A percentile compares a stretch with the other conserved stretches of the same genome.
Conservation (phyloP, 2,888 invertebrate species). For the Noctua janthe region DNA sequence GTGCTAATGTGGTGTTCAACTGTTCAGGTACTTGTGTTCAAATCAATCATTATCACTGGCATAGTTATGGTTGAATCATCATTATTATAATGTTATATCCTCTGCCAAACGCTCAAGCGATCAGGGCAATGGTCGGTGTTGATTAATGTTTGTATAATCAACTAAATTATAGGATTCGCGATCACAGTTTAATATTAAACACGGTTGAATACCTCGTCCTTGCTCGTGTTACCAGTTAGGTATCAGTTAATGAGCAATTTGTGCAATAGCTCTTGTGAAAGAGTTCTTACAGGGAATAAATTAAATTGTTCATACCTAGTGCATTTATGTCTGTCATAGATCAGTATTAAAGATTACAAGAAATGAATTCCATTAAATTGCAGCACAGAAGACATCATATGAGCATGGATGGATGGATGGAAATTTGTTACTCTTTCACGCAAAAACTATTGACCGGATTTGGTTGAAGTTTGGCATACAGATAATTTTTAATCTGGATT, state of each 20-base stretch:
- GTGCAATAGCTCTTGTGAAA: background rate
- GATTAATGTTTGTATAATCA: background rate
- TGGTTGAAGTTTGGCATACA: too few relatives aligned
- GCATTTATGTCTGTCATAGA: background rate
- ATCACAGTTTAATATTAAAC: background rate
- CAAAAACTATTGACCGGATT: too few relatives aligned
- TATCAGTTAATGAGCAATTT: background rate
- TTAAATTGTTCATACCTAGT: background rate
- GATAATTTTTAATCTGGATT: too few relatives aligned
- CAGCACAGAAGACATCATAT: background rate
- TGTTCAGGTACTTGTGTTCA: slow-evolving; percentile 27
- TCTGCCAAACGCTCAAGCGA: background rate
- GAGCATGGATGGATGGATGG: too few relatives aligned
- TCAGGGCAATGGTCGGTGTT: background rate
- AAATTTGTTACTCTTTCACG: too few relatives aligned
- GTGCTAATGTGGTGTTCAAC: slow-evolving; percentile 26
- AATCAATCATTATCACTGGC: slow-evolving; percentile 9
- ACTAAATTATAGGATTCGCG: background rate
- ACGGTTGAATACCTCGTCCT: background rate
- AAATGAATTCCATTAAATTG: background rate
- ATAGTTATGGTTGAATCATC: slow-evolving; percentile 10
- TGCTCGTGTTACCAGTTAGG: background rate
- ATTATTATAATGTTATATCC: slow-evolving; percentile 1
- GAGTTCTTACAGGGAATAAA: background rate
- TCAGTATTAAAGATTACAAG: background rate